Conservation (phyloP, 2,797 vertebrate genomes). For the Buphagus erythrorhynchus region DNA sequence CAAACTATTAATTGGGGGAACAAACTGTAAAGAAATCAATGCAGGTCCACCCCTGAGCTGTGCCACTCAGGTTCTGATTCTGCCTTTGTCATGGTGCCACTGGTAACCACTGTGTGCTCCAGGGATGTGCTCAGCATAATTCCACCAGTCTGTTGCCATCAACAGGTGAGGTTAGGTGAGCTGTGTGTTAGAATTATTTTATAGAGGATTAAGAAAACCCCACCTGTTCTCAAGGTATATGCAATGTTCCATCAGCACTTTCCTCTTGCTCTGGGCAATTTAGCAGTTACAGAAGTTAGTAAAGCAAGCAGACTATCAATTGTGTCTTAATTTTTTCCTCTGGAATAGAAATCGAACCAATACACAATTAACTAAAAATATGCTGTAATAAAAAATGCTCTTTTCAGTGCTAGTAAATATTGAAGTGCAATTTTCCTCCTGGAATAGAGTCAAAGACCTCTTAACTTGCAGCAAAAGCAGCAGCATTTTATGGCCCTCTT, state of each 20-base stretch:
- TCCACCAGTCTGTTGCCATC: not conserved
- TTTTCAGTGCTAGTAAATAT: not conserved
- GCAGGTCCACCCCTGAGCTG: not conserved
- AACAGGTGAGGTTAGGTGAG: not conserved
- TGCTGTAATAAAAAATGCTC: not conserved
- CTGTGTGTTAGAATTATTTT: not conserved
- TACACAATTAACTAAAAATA: constrained; percentile 31
- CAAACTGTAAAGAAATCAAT: not conserved
- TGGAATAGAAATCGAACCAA: not conserved
- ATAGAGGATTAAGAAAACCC: not conserved
- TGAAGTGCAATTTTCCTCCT: not conserved
- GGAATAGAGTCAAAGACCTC: not conserved
- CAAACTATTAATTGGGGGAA: not conserved
- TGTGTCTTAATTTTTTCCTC: not conserved
- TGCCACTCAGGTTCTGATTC: not conserved
- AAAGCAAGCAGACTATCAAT: not conserved
- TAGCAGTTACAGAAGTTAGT: not conserved
- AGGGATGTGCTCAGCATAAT: not conserved
- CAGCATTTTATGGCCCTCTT: not conserved
- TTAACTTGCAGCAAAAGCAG: not conserved
- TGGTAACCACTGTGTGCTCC: not conserved
- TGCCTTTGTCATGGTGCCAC: not conserved
- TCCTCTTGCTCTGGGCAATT: not conserved
- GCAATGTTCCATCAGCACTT: not conserved
- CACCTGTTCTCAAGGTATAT: not conserved